Evolutionary conservation across 1,140 invertebrate genomes (phyloP), one percentile per base, ranked within the genome.

Genomic region (Onthophagus taurus): DNA sequence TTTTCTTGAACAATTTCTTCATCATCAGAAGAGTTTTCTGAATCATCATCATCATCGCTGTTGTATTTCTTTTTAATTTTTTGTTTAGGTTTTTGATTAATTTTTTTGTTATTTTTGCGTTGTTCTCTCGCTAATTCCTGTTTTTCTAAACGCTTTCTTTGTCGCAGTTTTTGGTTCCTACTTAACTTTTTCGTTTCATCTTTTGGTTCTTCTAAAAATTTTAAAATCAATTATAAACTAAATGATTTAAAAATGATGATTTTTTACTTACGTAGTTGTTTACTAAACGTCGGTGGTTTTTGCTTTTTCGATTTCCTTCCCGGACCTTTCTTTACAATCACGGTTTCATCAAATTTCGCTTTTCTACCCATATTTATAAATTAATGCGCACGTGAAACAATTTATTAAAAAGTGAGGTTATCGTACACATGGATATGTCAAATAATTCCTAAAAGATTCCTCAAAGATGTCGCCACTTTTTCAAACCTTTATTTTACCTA

Each of bases 291-390:
- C 6, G 89, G 89, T 50, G 84, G 75, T 41, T 77, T 75, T 57
- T 92, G 89, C 63, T 92, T 92, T 50, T 78, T 83, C 0, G 85
- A 71, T 69, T 92, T 94, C 47, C 78, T 75, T 1, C 87, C 89
- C 19, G 81, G 85, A 5, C 88, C 89, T 63, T 77, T 83, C 54
- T 86, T 85, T n/a, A 69, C 65, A 37, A 76, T 75, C 49, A 76
- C 77, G 24, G 75, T 75, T 49, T 72, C 73, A 52, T 72, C 69
- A 60, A 83, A 92, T 55, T 88, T 84, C 18, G 78, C 85, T 73
- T 90, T 92, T 29, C 89, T 72, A 44, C 90, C 90, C 90, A 94
- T 94, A 26, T n/a, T 26, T 26, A 26, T n/a, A n/a, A n/a, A n/a
- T n/a, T n/a, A n/a, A n/a, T n/a, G n/a, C n/a, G n/a, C n/a, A n/a